A percentile compares a stretch with the other conserved stretches of the same genome.
Evolutionary conservation across 2,888 invertebrate genomes (phyloP).

Genomic region (Lordiphosa andalusiaca): DNA sequence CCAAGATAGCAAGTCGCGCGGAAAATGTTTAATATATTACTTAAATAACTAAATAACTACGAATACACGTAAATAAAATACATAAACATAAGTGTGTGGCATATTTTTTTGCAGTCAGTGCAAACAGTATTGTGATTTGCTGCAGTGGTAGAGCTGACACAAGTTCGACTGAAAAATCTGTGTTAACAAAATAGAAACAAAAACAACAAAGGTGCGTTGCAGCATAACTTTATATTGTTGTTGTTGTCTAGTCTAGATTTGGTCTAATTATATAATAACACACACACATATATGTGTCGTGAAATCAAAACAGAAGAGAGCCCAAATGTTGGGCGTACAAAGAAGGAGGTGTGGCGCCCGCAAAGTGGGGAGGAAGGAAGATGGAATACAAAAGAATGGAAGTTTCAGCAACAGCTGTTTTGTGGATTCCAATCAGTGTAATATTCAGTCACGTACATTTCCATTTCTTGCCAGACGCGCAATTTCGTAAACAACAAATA

Average conservation of each 20-base stretch:
- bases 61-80: slow-evolving; percentile 34
- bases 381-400: slow-evolving; percentile 2
- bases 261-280: slow-evolving; percentile 50
- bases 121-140: slow-evolving; percentile 6
- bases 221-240: slow-evolving; percentile 43
- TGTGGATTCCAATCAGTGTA: slow-evolving; percentile 26
- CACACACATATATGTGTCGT: slow-evolving; percentile 10
- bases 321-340: slow-evolving; percentile 4
- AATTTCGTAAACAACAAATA: slow-evolving; percentile 25
- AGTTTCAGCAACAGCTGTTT: slow-evolving; percentile 31
- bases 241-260: slow-evolving; percentile 26
- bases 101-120: slow-evolving; percentile 17
- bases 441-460: slow-evolving; percentile 31
- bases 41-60: slow-evolving; percentile 28
- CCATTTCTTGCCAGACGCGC: background rate
- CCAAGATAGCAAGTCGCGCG: slow-evolving; percentile 35
- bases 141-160: slow-evolving; percentile 16
- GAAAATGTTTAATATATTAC: slow-evolving; percentile 39
- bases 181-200: slow-evolving; percentile 52
- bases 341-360: background rate
- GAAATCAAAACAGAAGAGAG: slow-evolving; percentile 15
- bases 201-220: slow-evolving; percentile 59
- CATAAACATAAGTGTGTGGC: slow-evolving; percentile 4
- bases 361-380: background rate
- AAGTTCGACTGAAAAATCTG: slow-evolving; percentile 45